These are phyloP conservation scores for Mimachlamys varia DNA, from an alignment of 2,888 invertebrate species.

Conservation along the genomic window DNA sequence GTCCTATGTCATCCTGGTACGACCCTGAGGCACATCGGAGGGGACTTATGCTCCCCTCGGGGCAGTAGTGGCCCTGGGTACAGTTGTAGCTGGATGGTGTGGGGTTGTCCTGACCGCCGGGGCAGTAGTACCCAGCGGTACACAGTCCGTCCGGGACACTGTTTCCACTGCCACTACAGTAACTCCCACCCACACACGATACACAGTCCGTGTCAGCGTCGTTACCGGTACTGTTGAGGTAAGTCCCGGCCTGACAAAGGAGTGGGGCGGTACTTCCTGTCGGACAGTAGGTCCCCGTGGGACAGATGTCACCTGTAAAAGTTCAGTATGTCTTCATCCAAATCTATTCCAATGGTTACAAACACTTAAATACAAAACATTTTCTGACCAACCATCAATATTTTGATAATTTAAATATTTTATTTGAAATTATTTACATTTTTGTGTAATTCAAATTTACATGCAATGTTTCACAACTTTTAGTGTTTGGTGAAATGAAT, in stretches of 20 bases:
- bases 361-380: no score
- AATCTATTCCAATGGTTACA: not conserved
- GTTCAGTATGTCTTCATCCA: not conserved
- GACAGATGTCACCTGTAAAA: conserved; percentile 74
- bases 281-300: conserved; percentile 73
- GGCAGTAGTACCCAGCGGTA: conserved; percentile 76
- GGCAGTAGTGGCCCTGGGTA: conserved; percentile 77
- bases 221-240: conserved; percentile 73
- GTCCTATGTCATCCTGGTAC: conserved; percentile 75
- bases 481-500: no score
- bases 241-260: conserved; percentile 69
- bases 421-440: no score
- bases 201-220: conserved; percentile 66
- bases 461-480: no score
- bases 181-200: conserved; percentile 68
- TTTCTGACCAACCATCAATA: no score
- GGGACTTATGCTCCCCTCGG: conserved; percentile 68
- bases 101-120: conserved; percentile 72
- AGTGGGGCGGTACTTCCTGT: conserved; percentile 65
- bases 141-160: conserved; percentile 71
- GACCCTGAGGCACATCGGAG: conserved; percentile 71
- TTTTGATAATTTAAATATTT: no score
- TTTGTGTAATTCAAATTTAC: no score
- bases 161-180: conserved; percentile 74
- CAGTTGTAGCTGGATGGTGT: conserved; percentile 73